A percentile compares a stretch with the other conserved stretches of the same genome.
phyloP scores from a whole-genome alignment of 92 coral and sea anemone species.

The Phymanthus crucifer region DNA sequence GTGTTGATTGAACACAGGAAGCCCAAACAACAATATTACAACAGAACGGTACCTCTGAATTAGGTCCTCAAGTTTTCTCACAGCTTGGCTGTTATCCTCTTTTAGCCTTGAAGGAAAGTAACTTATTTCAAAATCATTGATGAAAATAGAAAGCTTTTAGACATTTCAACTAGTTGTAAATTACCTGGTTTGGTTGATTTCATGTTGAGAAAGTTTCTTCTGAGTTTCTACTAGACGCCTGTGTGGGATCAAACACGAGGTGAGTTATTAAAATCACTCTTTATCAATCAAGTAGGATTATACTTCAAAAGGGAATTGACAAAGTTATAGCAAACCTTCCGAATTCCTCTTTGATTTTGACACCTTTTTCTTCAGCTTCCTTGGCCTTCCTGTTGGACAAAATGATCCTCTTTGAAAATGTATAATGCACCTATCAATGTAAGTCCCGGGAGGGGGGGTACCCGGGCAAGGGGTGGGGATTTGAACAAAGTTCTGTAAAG shows the following conservation, averaged over 20 bases:
- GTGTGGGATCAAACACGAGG: neutral
- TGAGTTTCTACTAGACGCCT: slow-evolving; percentile 92
- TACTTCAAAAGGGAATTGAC: neutral
- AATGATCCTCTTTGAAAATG: neutral
- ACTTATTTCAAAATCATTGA: neutral
- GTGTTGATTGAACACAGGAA: neutral
- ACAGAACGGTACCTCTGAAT: slow-evolving; percentile 28
- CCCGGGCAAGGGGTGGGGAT: too few species aligned
- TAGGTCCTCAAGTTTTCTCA: slow-evolving; percentile 21
- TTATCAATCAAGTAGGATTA: too few species aligned
- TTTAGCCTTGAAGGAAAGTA: slow-evolving; percentile 1
- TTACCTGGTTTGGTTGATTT: slow-evolving; percentile 44
- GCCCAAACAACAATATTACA: neutral
- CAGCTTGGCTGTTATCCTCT: slow-evolving; percentile 15
- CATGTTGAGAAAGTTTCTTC: slow-evolving; percentile 79
- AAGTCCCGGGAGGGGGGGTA: too few species aligned
- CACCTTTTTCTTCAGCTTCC: slow-evolving; percentile 63
- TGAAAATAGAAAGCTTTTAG: neutral
- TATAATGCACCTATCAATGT: too few species aligned
- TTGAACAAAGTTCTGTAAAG: too few species aligned
- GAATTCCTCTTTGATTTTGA: slow-evolving; percentile 77
- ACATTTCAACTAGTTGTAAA: neutral
- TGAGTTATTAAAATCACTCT: too few species aligned
- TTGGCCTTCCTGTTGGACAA: slow-evolving; percentile 48
- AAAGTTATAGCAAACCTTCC: slow-evolving; percentile 62